A percentile compares a stretch with the other conserved stretches of the same genome.
Conservation (phyloP, 2,888 invertebrate genomes). For the Xanthostigma xanthostigma region DNA sequence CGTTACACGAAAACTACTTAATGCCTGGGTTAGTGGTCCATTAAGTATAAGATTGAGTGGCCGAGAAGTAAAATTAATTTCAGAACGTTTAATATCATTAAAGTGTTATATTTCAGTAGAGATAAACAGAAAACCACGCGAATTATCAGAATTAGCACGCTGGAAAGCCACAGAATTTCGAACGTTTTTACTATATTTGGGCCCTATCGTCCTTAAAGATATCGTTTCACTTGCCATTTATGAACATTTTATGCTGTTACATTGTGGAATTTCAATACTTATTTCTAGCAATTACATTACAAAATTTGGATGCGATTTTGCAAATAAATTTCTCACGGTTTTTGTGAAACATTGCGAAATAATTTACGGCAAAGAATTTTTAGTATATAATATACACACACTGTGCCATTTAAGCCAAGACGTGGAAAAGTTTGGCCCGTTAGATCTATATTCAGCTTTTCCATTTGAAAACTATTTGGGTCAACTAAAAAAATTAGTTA, state of each 20-base stretch:
- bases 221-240: slow-evolving; percentile 5
- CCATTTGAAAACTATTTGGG: slow-evolving; percentile 2
- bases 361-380: slow-evolving; percentile 8
- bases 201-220: slow-evolving; percentile 7
- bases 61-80: slow-evolving; percentile 2
- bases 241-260: slow-evolving; percentile 8
- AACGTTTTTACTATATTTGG: slow-evolving; percentile 9
- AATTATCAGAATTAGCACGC: slow-evolving; percentile 7
- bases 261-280: slow-evolving; percentile 7
- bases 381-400: too few relatives aligned
- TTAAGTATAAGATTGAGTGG: slow-evolving; percentile 1
- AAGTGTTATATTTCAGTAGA: slow-evolving; percentile 6
- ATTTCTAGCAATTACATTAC: slow-evolving; percentile 3
- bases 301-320: slow-evolving; percentile 4
- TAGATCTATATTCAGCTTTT: background rate
- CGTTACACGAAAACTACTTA: slow-evolving; percentile 9
- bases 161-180: slow-evolving; percentile 12
- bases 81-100: slow-evolving; percentile 7
- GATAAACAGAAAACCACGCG: slow-evolving; percentile 9
- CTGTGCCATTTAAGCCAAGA: too few relatives aligned
- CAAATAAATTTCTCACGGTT: too few relatives aligned
- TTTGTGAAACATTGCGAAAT: slow-evolving; percentile 8
- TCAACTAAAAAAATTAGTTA: too few relatives aligned
- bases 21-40: slow-evolving; percentile 6
- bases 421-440: background rate